phyloP scores from a whole-genome alignment of 2,888 invertebrate genomes.

The Chrysodeixis includens region DNA sequence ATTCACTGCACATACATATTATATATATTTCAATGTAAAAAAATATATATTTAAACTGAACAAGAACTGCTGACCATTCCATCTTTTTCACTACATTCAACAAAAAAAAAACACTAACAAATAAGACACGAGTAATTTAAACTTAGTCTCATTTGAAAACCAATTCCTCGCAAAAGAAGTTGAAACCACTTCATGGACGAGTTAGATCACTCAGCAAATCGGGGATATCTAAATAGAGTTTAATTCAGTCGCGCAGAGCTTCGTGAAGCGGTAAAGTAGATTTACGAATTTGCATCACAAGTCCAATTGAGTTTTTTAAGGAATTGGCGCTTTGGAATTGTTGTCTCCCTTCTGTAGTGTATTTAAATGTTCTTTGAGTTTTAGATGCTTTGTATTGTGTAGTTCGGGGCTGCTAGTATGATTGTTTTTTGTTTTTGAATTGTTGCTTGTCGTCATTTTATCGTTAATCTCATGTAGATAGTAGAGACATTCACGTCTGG shows the following conservation, averaged over 20 bases:
- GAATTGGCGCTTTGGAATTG: conserved; percentile 46
- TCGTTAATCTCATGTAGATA: background rate
- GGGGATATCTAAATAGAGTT: conserved; percentile 64
- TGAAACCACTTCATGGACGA: conserved; percentile 55
- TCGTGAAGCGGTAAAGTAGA: conserved; percentile 55
- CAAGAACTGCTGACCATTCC: background rate
- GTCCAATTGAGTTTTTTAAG: conserved; percentile 60
- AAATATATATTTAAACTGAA: background rate
- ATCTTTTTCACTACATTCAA: background rate
- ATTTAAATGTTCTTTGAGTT: conserved; percentile 32
- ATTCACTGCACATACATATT: no score
- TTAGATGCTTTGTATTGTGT: conserved; percentile 31
- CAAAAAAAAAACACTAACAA: conserved; percentile 22
- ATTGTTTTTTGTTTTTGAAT: background rate
- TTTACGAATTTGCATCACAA: conserved; percentile 62
- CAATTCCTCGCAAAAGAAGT: conserved; percentile 55
- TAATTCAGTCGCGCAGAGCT: conserved; percentile 59
- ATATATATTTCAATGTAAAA: background rate
- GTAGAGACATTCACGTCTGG: no score
- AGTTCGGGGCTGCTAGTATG: background rate
- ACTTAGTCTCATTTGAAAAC: conserved; percentile 47
- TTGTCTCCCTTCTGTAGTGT: conserved; percentile 28
- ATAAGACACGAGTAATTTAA: conserved; percentile 48
- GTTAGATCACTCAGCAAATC: conserved; percentile 60
- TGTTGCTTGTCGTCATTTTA: background rate